phyloP scores from a whole-genome alignment of 2,113 vertebrate genomes.

The Platanista minor region DNA sequence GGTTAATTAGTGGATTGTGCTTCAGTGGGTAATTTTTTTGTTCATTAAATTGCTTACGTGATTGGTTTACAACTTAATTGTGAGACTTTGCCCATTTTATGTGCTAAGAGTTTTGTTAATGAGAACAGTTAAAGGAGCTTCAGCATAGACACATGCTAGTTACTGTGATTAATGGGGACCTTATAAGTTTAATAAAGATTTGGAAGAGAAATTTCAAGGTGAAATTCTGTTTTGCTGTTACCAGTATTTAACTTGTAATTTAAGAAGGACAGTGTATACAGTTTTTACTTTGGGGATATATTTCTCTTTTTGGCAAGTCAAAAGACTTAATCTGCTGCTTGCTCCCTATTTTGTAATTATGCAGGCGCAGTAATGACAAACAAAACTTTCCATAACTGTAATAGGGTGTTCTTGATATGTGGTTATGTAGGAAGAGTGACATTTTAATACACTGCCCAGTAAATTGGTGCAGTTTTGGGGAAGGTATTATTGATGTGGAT shows the following conservation, averaged over 20 bases:
- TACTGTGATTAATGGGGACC: not conserved
- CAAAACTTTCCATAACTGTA: not conserved
- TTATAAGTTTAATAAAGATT: constrained; percentile 24
- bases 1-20: constrained; percentile 11
- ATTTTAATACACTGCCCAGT: constrained; percentile 54
- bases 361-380: constrained; percentile 32
- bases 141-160: not conserved
- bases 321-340: constrained; percentile 28
- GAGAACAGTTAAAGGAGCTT: not conserved
- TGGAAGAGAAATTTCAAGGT: constrained; percentile 7
- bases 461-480: constrained; percentile 54
- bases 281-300: not conserved
- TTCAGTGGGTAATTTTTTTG: constrained; percentile 25
- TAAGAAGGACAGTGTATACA: not conserved
- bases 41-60: not conserved
- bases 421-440: constrained; percentile 19
- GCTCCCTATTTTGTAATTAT: constrained; percentile 30
- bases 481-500: constrained; percentile 24
- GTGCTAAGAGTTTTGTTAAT: constrained; percentile 46
- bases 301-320: not conserved
- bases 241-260: not conserved
- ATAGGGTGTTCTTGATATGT: not conserved
- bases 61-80: constrained; percentile 37
- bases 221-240: constrained; percentile 38
- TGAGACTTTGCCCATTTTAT: constrained; percentile 29